Evolutionary conservation across 2,888 invertebrate species (phyloP).

Genomic region (Conomelus anceps): DNA sequence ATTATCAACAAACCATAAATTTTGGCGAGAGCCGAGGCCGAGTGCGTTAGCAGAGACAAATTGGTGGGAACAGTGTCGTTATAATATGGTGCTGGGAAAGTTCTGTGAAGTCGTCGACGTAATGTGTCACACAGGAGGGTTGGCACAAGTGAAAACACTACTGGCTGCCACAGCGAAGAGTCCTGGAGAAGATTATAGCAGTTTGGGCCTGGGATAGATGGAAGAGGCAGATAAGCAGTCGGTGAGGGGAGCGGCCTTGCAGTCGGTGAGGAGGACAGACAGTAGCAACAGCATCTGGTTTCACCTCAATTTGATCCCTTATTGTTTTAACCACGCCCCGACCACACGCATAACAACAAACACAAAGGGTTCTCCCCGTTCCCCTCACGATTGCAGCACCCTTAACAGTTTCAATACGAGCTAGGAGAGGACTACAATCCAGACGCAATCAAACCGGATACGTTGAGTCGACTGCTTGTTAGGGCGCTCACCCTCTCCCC

Average conservation of each 20-base stretch:
- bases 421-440: not conserved
- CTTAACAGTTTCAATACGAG: not conserved
- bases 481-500: not conserved
- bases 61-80: not conserved
- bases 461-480: not conserved
- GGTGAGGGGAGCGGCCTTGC: not conserved
- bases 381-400: not conserved
- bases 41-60: not conserved
- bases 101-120: not conserved
- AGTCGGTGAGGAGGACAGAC: not conserved
- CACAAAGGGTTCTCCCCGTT: not conserved
- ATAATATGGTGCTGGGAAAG: not conserved
- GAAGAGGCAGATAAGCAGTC: not conserved
- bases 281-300: slow-evolving; percentile 10
- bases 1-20: not conserved
- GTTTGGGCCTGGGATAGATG: not conserved
- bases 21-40: not conserved
- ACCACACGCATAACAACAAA: not conserved
- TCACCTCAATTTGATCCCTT: slow-evolving; percentile 13
- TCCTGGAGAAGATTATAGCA: not conserved
- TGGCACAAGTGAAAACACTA: not conserved
- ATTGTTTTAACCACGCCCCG: slow-evolving; percentile 11
- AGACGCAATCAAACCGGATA: not conserved
- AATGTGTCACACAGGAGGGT: not conserved
- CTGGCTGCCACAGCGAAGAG: no score